Evolutionary conservation across 2,888 invertebrate genomes (phyloP), one percentile per base, ranked within the genome.

Genomic region (Scaptodrosophila latifasciaeformis): DNA sequence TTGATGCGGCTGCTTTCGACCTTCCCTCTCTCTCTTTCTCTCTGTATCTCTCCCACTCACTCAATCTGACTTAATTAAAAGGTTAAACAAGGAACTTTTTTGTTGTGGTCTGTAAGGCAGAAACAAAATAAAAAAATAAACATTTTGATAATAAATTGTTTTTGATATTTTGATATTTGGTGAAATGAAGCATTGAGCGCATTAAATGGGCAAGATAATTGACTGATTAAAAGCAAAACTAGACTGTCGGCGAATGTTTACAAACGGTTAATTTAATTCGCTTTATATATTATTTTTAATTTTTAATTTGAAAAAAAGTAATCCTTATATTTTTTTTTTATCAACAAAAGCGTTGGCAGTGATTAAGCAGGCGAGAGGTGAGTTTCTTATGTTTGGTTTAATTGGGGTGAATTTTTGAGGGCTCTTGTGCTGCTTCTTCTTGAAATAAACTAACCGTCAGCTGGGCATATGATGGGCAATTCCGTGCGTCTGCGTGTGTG

Each of bases 381-480:
- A 12, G 15, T 24, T 44, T 44, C 42, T 42, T 24, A 10, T 39
- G 12, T 35, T 48, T 18, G 6, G n/a, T 29, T 3, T 21, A 35
- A 3, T 4, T 44, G 43, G 13, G 40, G 46, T 12, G 42, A 37
- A 17, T 37, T 15, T 12, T 17, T 37, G 15, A 17, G 37, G 10
- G 5, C 17, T 4, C 17, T 17, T 13, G 12, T 47, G 10, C 1
- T 47, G 12, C 24, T 15, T 24, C 10, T 40, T 24, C 12, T 35
- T 43, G 50, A 35, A n/a, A n/a, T 44, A 57, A 55, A 75, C 76
- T 76, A 55, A 75, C 75, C 79, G 72, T 78, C 68, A 53, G 40
- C 59, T 60, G 42, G n/a, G n/a, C n/a, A n/a, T n/a, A n/a, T n/a
- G n/a, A 13, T 35, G 46, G 37, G 44, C 47, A 56, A 45, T 67